Percentiles rank a stretch among this genome's conserved stretches.
phyloP scores from a whole-genome alignment of 2,113 vertebrate species.

The Fukomys damarensis region DNA sequence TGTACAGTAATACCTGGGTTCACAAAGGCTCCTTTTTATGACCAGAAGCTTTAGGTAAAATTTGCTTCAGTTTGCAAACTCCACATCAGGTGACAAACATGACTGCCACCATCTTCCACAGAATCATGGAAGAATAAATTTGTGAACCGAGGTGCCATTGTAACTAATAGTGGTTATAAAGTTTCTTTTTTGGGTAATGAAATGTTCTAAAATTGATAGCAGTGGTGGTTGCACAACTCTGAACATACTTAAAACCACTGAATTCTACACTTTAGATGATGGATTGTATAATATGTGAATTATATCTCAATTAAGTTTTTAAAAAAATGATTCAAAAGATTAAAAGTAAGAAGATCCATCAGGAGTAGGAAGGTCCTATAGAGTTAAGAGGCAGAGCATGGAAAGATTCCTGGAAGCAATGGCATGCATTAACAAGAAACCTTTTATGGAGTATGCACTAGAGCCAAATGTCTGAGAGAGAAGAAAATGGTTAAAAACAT shows the following conservation, averaged over 20 bases:
- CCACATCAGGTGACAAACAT: neutral
- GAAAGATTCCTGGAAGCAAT: neutral
- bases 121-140: neutral
- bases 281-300: neutral
- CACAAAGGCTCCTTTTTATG: too few species aligned
- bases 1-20: neutral
- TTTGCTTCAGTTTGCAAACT: too few species aligned
- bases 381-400: neutral
- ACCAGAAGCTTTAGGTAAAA: too few species aligned
- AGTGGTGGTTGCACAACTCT: neutral
- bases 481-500: neutral
- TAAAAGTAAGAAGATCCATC: constrained; percentile 38
- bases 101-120: neutral
- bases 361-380: neutral
- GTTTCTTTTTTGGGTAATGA: neutral
- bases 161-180: neutral
- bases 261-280: neutral
- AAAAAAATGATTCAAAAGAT: constrained; percentile 1
- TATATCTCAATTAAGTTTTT: neutral
- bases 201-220: neutral
- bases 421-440: neutral
- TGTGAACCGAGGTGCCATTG: neutral
- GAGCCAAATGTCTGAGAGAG: neutral
- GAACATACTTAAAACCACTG: neutral
- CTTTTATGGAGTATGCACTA: neutral